Evolutionary conservation across 2,888 invertebrate genomes (phyloP).

Genomic region (Zaprionus obscuricornis): DNA sequence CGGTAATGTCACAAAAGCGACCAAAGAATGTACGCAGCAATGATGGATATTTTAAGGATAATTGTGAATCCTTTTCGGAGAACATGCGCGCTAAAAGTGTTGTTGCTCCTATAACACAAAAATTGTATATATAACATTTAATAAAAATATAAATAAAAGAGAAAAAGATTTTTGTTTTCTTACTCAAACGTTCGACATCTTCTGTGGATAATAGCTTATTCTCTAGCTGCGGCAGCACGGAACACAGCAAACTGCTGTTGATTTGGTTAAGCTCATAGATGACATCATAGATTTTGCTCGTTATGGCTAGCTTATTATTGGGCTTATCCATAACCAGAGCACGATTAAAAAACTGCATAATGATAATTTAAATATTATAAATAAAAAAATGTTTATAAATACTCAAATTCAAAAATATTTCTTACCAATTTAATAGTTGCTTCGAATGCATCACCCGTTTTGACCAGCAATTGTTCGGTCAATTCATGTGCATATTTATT

Average conservation of each 20-base stretch:
- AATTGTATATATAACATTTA: too few species aligned
- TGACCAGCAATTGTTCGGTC: slow-evolving; percentile 95
- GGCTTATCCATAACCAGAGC: slow-evolving; percentile 96
- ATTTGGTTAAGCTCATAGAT: slow-evolving; percentile 98
- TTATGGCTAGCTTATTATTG: slow-evolving; percentile 91
- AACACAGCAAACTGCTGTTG: slow-evolving; percentile 92
- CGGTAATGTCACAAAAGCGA: slow-evolving; percentile 97
- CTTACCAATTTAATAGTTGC: slow-evolving; percentile 96
- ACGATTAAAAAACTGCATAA: slow-evolving; percentile 96
- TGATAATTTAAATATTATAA: slow-evolving; percentile 66
- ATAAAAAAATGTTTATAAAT: not conserved
- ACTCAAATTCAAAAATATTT: not conserved
- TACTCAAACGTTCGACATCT: slow-evolving; percentile 92
- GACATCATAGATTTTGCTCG: slow-evolving; percentile 95
- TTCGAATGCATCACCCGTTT: slow-evolving; percentile 96
- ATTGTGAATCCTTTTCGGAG: slow-evolving; percentile 94
- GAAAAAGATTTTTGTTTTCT: slow-evolving; percentile 32
- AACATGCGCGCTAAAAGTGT: slow-evolving; percentile 97
- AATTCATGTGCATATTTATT: slow-evolving; percentile 94
- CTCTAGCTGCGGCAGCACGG: slow-evolving; percentile 96
- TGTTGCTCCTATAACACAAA: slow-evolving; percentile 89
- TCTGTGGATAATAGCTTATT: slow-evolving; percentile 96
- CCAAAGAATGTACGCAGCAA: slow-evolving; percentile 97
- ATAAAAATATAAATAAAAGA: not conserved
- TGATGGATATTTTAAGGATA: slow-evolving; percentile 93